Conservation (phyloP, 2,888 invertebrate genomes). For the Ctena decussata region DNA sequence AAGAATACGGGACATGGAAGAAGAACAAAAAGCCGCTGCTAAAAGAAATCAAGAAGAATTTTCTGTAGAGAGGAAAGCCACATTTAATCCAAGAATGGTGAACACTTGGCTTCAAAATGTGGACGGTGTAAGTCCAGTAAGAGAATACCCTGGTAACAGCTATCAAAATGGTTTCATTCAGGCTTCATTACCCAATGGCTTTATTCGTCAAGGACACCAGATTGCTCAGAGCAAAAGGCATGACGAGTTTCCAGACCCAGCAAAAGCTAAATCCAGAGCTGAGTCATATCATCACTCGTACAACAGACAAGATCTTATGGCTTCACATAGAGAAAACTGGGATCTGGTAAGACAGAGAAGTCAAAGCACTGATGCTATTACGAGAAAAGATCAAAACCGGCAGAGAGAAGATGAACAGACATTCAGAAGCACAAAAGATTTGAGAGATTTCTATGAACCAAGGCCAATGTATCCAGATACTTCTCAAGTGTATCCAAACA, state of each 20-base stretch:
- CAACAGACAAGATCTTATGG: neutral
- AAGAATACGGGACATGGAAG: neutral
- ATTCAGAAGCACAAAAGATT: neutral
- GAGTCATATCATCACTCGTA: neutral
- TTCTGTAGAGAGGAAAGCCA: neutral
- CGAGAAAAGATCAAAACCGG: neutral
- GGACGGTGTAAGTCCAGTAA: neutral
- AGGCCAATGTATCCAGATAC: neutral
- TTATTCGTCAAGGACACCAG: neutral
- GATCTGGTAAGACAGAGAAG: neutral
- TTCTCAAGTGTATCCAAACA: neutral
- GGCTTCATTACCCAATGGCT: neutral
- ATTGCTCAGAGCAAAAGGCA: neutral
- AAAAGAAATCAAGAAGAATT: neutral
- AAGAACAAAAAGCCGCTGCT: neutral
- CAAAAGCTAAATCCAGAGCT: neutral
- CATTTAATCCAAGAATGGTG: neutral
- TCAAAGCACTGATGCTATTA: neutral
- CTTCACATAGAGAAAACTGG: conserved; percentile 5
- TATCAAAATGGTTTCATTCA: neutral
- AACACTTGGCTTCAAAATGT: neutral
- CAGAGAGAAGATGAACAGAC: neutral
- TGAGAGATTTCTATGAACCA: neutral
- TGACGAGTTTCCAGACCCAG: neutral
- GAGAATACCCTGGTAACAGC: neutral